phyloP scores from a whole-genome alignment of 1,140 invertebrate genomes.

The Neodiprion pinetum region DNA sequence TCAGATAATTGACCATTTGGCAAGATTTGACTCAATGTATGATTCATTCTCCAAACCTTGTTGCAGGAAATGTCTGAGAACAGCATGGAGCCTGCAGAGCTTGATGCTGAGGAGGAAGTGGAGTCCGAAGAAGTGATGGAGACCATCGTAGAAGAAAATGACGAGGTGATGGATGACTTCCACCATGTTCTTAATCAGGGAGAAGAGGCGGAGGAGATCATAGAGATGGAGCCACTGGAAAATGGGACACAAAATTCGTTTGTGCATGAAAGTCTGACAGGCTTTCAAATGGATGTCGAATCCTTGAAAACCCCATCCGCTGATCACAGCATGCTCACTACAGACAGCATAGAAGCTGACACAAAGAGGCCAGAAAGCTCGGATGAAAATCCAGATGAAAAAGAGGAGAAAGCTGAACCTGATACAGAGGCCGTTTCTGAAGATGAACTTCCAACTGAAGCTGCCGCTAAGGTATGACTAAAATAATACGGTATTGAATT shows the following conservation, averaged over 20 bases:
- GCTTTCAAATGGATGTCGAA: background rate
- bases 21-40: background rate
- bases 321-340: background rate
- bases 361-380: background rate
- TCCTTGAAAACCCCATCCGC: background rate
- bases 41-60: background rate
- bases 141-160: conserved; percentile 3
- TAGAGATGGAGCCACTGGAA: conserved; percentile 13
- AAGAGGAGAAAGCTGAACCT: conserved; percentile 59
- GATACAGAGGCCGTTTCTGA: conserved; percentile 76
- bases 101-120: conserved; percentile 8
- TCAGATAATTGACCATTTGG: background rate
- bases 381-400: conserved; percentile 24
- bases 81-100: background rate
- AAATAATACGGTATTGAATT: background rate
- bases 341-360: background rate
- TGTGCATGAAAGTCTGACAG: background rate
- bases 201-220: background rate
- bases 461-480: conserved; percentile 48
- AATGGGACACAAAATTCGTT: conserved; percentile 31
- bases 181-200: background rate
- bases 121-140: conserved; percentile 21
- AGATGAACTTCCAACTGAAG: conserved; percentile 68
- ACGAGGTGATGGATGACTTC: conserved; percentile 7
- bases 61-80: background rate